Base-by-base conservation (phyloP, 2,113 vertebrate species). In the Trichomycterus rosablanca region DNA sequence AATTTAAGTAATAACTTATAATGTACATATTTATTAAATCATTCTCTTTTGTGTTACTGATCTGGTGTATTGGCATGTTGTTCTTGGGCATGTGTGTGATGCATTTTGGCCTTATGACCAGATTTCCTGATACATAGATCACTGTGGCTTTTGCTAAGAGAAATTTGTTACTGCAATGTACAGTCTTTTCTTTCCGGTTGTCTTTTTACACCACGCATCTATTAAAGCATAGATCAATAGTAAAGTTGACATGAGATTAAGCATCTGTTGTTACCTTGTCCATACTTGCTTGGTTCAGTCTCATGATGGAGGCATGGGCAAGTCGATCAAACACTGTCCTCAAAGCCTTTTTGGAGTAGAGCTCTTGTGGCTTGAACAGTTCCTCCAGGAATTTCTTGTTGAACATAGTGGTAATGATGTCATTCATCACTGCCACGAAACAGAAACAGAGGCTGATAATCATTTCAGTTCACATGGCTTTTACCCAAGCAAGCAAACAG, bases 381-480 rank as follows among this genome's bases (percentile, higher is more conserved):
- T 98, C 95, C 37, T 97, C 93, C 77, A 98, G 85, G 67, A 99
- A 99, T 66, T 89, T 97, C 66, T 90, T 91, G 74, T 96, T 97
- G 83, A 99, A 99, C 95, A 98, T 98, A 67, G 95, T 97, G 58
- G 85, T 88, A 78, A 98, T 91, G 85, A 99, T 98, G 85, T 99
- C 96, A 78, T 97, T 97, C 91, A 99, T 92, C 67, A 99, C 96
- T 99, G 63, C 7, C 68, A 65, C 64, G 54, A 50, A 68, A 42
- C 18, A 56, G 4, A 63, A 16, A 53, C 26, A 58, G 22, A 12
- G 51, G 12, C 1, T 2, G 18, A 52, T 8, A 55, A 55, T 48
- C 32, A 34, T 24, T 61, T 26, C 4, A 22, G 23, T 40, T 28
- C 4, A 19, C 6, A 2, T 24, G 22, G 18, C 14, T 15, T n/a